These are phyloP conservation scores for Tipula confusa DNA, from an alignment of 2,888 invertebrate genomes.

Conservation along the genomic window DNA sequence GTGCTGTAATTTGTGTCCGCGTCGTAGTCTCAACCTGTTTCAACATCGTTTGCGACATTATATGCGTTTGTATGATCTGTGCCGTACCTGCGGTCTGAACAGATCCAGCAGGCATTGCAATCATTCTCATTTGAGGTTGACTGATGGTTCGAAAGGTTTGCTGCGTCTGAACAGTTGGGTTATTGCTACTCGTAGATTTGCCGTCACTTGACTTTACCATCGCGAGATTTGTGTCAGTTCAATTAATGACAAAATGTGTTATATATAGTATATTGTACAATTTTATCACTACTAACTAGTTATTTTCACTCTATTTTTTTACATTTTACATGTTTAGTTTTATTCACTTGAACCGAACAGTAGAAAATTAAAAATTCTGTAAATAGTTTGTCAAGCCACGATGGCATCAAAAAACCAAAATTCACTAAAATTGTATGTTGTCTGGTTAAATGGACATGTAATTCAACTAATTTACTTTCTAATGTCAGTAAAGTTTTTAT, in stretches of 20 bases:
- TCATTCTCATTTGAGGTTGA: conserved; percentile 33
- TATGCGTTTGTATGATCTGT: conserved; percentile 49
- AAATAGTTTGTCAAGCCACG: background rate
- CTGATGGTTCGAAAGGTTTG: conserved; percentile 33
- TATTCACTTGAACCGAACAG: background rate
- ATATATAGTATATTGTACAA: background rate
- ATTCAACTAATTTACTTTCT: background rate
- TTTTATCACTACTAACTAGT: background rate
- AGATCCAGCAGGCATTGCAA: conserved; percentile 33
- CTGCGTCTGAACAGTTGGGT: conserved; percentile 31
- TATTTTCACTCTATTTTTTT: background rate
- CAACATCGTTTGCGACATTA: conserved; percentile 53
- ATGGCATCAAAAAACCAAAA: background rate
- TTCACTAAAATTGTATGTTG: background rate
- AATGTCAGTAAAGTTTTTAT: background rate
- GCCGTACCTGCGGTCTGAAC: conserved; percentile 42
- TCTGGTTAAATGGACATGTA: background rate
- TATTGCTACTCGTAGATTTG: conserved; percentile 41
- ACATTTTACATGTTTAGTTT: background rate
- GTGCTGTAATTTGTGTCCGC: conserved; percentile 48
- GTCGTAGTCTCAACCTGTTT: conserved; percentile 46
- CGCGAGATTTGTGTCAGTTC: conserved; percentile 53
- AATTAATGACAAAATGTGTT: conserved; percentile 41
- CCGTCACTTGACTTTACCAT: conserved; percentile 50
- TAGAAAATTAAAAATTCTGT: background rate